Evolutionary conservation across 1,140 invertebrate species (phyloP).

Genomic region (Papilio dardanus): DNA sequence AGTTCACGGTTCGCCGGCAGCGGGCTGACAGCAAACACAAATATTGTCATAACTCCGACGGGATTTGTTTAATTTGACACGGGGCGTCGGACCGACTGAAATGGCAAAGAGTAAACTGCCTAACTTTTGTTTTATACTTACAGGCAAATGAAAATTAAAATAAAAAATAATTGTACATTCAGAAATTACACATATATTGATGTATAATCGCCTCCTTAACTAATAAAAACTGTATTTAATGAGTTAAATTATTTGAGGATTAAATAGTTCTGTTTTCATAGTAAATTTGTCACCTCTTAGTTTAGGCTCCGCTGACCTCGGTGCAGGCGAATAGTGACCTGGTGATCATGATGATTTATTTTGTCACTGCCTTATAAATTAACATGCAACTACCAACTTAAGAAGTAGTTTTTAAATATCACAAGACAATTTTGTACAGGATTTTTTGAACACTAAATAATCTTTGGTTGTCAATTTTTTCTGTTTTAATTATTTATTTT

Average conservation of each 20-base stretch:
- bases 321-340: too few species aligned
- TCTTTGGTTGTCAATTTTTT: background rate
- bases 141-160: too few species aligned
- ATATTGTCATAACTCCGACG: constrained; percentile 69
- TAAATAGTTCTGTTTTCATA: too few species aligned
- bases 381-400: background rate
- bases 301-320: too few species aligned
- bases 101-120: constrained; percentile 43
- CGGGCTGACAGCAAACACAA: constrained; percentile 51
- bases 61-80: constrained; percentile 75
- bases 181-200: too few species aligned
- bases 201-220: too few species aligned
- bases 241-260: too few species aligned
- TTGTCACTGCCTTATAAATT: too few species aligned
- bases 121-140: constrained; percentile 30
- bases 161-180: too few species aligned
- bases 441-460: background rate
- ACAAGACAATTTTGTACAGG: background rate
- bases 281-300: too few species aligned
- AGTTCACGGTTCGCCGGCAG: constrained; percentile 30
- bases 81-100: constrained; percentile 51
- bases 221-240: too few species aligned
- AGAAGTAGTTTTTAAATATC: background rate
- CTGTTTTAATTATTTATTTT: background rate
- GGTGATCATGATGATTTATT: too few species aligned